These are phyloP conservation scores for Carettochelys insculpta DNA, from an alignment of 2,113 vertebrate genomes.

Conservation along the genomic window DNA sequence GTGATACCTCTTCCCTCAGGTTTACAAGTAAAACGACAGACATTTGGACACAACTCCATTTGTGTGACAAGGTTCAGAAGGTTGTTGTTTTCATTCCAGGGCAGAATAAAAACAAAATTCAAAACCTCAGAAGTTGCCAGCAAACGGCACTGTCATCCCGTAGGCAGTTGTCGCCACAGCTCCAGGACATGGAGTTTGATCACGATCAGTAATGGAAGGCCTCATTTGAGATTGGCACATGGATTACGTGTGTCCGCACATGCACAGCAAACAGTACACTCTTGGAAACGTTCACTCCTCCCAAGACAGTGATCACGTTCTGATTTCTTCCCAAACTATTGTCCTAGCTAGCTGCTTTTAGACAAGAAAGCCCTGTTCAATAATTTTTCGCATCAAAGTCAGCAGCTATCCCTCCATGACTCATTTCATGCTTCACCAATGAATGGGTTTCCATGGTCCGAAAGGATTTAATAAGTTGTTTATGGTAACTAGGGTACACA, in stretches of 20 bases:
- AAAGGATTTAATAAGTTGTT: not conserved
- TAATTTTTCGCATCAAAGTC: not conserved
- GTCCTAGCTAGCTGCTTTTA: accelerated
- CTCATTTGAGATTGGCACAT: not conserved
- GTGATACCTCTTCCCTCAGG: not conserved
- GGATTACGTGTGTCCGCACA: not conserved
- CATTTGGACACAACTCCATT: not conserved
- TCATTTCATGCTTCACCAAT: accelerated
- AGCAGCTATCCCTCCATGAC: not conserved
- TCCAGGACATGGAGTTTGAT: not conserved
- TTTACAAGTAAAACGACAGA: not conserved
- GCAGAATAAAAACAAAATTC: not conserved
- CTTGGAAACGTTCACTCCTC: not conserved
- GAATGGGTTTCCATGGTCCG: accelerated
- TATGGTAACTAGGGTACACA: not conserved
- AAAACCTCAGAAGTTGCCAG: not conserved
- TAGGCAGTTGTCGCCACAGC: not conserved
- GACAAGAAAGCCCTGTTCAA: accelerated
- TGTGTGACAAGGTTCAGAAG: not conserved
- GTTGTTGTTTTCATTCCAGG: not conserved
- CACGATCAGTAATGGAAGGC: not conserved
- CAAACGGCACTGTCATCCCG: not conserved
- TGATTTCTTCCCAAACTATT: not conserved
- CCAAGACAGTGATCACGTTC: not conserved
- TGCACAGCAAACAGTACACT: not conserved